These are phyloP conservation scores for Lordiphosa collinella DNA, from an alignment of 1,140 invertebrate species.

Conservation along the genomic window DNA sequence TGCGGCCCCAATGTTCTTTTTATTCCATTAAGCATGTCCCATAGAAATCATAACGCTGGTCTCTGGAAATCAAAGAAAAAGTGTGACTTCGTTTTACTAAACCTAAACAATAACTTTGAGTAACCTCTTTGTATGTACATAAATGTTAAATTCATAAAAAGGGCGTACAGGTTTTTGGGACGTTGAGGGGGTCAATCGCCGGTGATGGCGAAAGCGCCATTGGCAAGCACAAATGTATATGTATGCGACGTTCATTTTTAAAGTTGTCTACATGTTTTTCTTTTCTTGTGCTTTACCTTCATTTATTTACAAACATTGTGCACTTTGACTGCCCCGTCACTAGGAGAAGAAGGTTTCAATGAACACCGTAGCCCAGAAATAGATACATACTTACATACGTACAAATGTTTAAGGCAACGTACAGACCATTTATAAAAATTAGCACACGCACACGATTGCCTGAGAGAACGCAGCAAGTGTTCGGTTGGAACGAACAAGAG, in stretches of 20 bases:
- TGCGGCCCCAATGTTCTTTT: not conserved
- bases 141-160: not conserved
- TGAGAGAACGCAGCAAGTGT: slow-evolving; percentile 5
- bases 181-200: slow-evolving; percentile 4
- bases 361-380: not conserved
- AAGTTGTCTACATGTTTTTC: slow-evolving; percentile 1
- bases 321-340: not conserved
- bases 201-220: slow-evolving; percentile 16
- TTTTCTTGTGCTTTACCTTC: not conserved
- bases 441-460: slow-evolving; percentile 1
- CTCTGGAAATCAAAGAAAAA: not conserved
- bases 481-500: slow-evolving; percentile 5
- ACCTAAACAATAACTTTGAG: not conserved
- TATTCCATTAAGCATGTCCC: not conserved
- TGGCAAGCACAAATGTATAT: slow-evolving; percentile 2
- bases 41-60: not conserved
- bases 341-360: not conserved
- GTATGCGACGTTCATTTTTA: slow-evolving; percentile 1
- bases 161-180: not conserved
- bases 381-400: not conserved
- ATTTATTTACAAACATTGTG: not conserved
- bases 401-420: slow-evolving; percentile 1
- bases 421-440: slow-evolving; percentile 4
- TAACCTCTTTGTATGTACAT: not conserved
- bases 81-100: not conserved